Conservation (phyloP, 2,113 vertebrate species). For the Gymnobelideus leadbeateri region DNA sequence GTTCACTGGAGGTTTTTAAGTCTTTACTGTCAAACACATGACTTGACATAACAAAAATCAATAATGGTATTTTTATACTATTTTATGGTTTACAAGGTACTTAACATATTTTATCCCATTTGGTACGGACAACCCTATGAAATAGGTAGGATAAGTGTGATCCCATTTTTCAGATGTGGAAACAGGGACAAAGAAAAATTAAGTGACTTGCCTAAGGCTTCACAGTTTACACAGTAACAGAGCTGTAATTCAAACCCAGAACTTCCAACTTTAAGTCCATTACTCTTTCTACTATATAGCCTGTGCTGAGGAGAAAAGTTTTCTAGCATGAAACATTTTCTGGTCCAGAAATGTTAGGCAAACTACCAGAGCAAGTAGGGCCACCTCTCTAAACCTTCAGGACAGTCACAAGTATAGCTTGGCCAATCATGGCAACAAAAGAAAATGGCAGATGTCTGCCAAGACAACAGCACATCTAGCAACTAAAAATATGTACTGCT, state of each 20-base stretch:
- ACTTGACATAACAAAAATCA: background rate
- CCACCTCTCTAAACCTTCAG: constrained; percentile 3
- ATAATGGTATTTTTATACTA: background rate
- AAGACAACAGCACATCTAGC: background rate
- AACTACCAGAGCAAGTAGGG: background rate
- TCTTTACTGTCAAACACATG: no score
- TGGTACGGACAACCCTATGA: background rate
- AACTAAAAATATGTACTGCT: background rate
- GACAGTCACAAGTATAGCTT: background rate
- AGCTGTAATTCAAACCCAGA: background rate
- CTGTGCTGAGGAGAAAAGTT: background rate
- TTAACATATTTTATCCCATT: background rate
- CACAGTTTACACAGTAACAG: background rate
- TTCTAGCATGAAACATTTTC: constrained; percentile 16
- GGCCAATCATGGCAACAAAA: background rate
- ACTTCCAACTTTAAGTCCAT: constrained; percentile 4
- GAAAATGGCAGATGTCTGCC: background rate
- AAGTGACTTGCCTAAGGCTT: background rate
- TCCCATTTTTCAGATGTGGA: background rate
- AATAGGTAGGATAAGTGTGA: background rate
- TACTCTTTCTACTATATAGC: background rate
- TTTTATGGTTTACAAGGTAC: background rate
- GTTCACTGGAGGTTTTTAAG: background rate
- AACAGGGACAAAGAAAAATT: background rate
- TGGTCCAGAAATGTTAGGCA: constrained; percentile 3